Evolutionary conservation across 2,888 invertebrate genomes (phyloP), one percentile per base, ranked within the genome.

Genomic region (Leistus spinibarbis): DNA sequence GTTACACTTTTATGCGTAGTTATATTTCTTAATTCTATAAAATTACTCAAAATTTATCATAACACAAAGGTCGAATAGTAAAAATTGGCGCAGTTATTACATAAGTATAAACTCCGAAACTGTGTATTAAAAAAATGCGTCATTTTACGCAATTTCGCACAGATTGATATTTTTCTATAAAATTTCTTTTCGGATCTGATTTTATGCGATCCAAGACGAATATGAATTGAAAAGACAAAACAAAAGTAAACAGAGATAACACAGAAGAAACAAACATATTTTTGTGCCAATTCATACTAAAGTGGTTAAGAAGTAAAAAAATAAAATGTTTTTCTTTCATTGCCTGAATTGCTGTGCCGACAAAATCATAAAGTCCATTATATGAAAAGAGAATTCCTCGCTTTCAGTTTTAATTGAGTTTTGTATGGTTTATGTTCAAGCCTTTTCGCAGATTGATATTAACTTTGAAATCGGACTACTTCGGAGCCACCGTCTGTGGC

Each of bases 331-430:
- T 40, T 40, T 40, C 40, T 7, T 7, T 7, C 40, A 40, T 40
- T 40, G 40, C 7, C 40, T 40, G 40, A 40, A 40, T 40, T 40
- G 40, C 40, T 40, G 40, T 40, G 40, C 40, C 40, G 40, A 40
- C 40, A 62, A 70, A 70, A 70, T 70, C 62, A 62, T 62, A 62
- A 70, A 70, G 69, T 62, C 62, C 53, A 70, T 70, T 70, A 70
- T 53, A 53, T 62, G 62, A 67, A 64, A 64, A 23, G 19, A 16
- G 57, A 57, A 57, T 57, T 57, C 1, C 24, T 64, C 23, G 64
- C 64, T 71, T 71, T 71, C 64, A 71, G 71, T 71, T 71, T 71
- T 71, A 71, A 71, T 71, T 71, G 71, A 64, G 71, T 71, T 71
- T 70, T 70, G 54, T 54, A 70, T 63, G 70, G 70, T 70, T 63